phyloP scores from a whole-genome alignment of 2,888 invertebrate species.

The Erebia epiphron region DNA sequence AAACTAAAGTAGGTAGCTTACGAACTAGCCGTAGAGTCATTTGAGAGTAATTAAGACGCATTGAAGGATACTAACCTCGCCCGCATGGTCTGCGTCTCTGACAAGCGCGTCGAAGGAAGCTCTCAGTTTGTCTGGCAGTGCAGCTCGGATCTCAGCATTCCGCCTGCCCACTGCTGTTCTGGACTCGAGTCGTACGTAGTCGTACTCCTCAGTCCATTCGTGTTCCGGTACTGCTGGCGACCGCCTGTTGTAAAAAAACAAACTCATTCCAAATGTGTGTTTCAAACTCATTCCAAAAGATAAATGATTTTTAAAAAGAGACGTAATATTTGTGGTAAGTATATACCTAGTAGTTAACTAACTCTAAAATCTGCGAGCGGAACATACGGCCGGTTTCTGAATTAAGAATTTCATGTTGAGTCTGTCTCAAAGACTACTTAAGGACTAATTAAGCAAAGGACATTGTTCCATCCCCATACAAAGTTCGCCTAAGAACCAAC shows the following conservation, averaged over 20 bases:
- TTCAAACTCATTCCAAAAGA: neutral
- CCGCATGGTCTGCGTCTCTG: constrained; percentile 86
- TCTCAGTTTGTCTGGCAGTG: constrained; percentile 87
- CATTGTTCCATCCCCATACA: no score
- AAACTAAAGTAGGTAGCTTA: no score
- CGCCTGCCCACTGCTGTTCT: constrained; percentile 87
- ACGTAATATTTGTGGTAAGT: no score
- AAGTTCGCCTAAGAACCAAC: no score
- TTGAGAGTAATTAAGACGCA: neutral
- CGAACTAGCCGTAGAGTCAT: neutral
- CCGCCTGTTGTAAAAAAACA: constrained; percentile 50
- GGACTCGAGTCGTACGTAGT: constrained; percentile 94
- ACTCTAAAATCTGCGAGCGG: no score
- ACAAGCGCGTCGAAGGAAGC: constrained; percentile 90
- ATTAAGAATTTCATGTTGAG: no score
- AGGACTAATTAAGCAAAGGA: no score
- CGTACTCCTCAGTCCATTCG: constrained; percentile 93
- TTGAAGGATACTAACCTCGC: constrained; percentile 62
- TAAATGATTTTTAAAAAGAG: neutral
- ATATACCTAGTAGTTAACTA: no score
- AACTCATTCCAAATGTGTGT: neutral
- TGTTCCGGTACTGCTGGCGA: constrained; percentile 71
- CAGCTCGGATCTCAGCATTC: constrained; percentile 88
- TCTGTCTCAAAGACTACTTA: no score
- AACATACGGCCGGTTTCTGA: no score